A percentile compares a stretch with the other conserved stretches of the same genome.
Evolutionary conservation across 2,113 vertebrate genomes (phyloP).

Genomic region (Engraulis encrasicolus): DNA sequence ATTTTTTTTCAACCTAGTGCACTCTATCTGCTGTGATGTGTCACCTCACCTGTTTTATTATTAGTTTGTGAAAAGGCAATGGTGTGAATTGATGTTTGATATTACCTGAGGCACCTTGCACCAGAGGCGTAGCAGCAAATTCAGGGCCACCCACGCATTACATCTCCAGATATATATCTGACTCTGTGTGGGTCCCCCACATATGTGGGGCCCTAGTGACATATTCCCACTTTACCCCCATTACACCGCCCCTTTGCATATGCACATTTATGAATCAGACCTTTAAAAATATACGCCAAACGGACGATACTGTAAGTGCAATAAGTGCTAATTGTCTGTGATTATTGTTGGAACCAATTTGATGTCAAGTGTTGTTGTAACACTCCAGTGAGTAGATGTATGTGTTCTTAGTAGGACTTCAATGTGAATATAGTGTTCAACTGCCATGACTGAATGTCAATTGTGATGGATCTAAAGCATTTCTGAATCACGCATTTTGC

Average conservation of each 20-base stretch:
- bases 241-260: no score
- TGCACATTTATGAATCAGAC: not conserved
- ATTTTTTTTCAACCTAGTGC: no score
- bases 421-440: not conserved
- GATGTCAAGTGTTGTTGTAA: not conserved
- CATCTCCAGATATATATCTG: no score
- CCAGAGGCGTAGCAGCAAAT: no score
- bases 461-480: not conserved
- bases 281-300: not conserved
- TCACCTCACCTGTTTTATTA: not conserved
- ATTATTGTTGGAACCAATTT: not conserved
- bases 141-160: no score
- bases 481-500: not conserved
- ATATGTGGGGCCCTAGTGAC: no score
- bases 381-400: not conserved
- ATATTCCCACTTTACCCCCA: no score
- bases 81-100: not conserved
- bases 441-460: not conserved
- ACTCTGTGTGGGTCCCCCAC: no score
- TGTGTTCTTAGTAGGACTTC: not conserved
- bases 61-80: not conserved
- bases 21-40: not conserved
- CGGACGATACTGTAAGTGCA: not conserved
- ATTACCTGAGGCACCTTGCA: not conserved
- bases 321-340: conserved; percentile 9